Evolutionary conservation across 1,140 invertebrate genomes (phyloP).

Genomic region (Zaprionus gabonicus): DNA sequence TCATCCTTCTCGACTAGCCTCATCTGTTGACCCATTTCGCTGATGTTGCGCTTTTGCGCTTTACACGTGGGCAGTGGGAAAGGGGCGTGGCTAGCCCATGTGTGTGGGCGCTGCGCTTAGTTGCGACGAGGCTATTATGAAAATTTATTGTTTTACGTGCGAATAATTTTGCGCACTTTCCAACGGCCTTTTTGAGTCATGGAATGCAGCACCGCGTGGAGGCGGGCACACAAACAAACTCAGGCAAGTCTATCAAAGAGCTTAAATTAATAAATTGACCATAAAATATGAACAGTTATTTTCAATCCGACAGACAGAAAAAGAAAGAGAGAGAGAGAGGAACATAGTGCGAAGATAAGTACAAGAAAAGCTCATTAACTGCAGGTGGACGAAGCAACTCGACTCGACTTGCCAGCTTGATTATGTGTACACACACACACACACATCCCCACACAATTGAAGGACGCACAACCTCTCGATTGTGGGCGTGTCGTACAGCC

Average conservation of each 20-base stretch:
- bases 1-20: slow-evolving; percentile 1
- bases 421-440: slow-evolving; percentile 13
- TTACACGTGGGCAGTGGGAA: slow-evolving; percentile 58
- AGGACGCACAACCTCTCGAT: slow-evolving; percentile 6
- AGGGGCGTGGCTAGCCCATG: not conserved
- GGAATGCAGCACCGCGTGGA: not conserved
- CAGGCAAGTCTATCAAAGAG: not conserved
- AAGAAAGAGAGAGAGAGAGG: not conserved
- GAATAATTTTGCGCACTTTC: slow-evolving; percentile 45
- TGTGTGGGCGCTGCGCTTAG: slow-evolving; percentile 9
- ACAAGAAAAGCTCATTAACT: slow-evolving; percentile 43
- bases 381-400: slow-evolving; percentile 24
- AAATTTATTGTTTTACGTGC: slow-evolving; percentile 77
- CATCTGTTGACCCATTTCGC: slow-evolving; percentile 49
- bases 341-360: not conserved
- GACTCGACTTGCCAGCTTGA: slow-evolving; percentile 16
- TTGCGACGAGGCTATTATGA: slow-evolving; percentile 54
- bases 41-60: slow-evolving; percentile 73
- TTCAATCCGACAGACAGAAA: slow-evolving; percentile 35
- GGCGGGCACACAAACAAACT: not conserved
- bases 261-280: slow-evolving; percentile 30
- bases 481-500: slow-evolving; percentile 51
- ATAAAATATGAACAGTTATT: slow-evolving; percentile 39
- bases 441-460: slow-evolving; percentile 11
- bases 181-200: not conserved